Percentiles rank a stretch among this genome's conserved stretches.
These are phyloP conservation scores for Drosophila tripunctata DNA, from an alignment of 2,888 invertebrate genomes.

Conservation along the genomic window DNA sequence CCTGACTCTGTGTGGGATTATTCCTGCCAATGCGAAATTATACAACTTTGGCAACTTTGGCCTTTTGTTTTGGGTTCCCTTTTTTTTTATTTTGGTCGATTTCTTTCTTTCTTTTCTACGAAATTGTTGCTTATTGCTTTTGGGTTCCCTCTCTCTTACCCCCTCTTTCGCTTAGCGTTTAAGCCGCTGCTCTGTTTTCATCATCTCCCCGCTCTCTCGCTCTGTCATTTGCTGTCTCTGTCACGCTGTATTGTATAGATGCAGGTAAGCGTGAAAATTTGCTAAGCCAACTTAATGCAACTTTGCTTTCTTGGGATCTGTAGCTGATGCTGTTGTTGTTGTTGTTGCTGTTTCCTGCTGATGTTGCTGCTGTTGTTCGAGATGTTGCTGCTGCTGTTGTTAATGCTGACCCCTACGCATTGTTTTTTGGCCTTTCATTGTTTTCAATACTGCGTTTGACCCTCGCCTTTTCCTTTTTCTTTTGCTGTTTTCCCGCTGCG, in stretches of 20 bases:
- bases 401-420: conserved; percentile 64
- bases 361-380: conserved; percentile 22
- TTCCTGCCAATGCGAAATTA: conserved; percentile 76
- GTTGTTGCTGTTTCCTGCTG: conserved; percentile 28
- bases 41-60: conserved; percentile 70
- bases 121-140: conserved; percentile 78
- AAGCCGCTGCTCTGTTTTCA: conserved; percentile 37
- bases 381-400: conserved; percentile 49
- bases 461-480: conserved; percentile 23
- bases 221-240: not conserved
- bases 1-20: conserved; percentile 73
- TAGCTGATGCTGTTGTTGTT: conserved; percentile 7
- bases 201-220: not conserved
- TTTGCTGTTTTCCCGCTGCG: conserved; percentile 46
- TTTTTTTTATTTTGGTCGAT: conserved; percentile 22
- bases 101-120: conserved; percentile 51
- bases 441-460: conserved; percentile 29
- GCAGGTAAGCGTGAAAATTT: conserved; percentile 78
- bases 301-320: conserved; percentile 53
- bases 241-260: conserved; percentile 40
- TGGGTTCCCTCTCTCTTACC: no score
- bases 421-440: conserved; percentile 31
- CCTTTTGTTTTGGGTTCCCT: conserved; percentile 44
- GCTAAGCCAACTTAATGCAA: conserved; percentile 80
- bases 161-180: no score